Evolutionary conservation across 2,888 invertebrate genomes (phyloP), one percentile per base, ranked within the genome.

Genomic region (Drosophila ezoana): DNA sequence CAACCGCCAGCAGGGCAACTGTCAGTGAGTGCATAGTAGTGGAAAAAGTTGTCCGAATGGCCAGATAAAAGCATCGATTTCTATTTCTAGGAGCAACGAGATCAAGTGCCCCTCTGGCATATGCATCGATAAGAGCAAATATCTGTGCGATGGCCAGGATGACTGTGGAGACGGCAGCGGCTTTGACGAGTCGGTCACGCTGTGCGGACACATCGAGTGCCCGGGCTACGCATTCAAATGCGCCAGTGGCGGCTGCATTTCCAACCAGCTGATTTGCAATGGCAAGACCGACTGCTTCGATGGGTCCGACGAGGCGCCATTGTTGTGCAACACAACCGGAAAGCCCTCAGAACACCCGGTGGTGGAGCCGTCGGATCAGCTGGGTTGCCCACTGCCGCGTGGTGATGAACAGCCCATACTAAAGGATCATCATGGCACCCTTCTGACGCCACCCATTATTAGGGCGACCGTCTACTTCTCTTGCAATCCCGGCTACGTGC

Each of bases 91-190:
- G 28, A 48, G 44, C 0, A 64, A 77, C 35, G 89, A 89, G 51
- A 57, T 86, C 13, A 79, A 76, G 33, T 86, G 85, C 28, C 85
- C 86, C 0, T 76, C 82, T 0, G 86, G 86, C 11, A 85, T 87
- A 28, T 86, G 85, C 57, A 59, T 86, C 18, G 81, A 81, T 20
- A 85, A 74, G 54, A 56, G n/a, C 5, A 52, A 3, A 4, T 61
- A 28, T 5, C 18, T 87, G 40, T 86, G 85, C 58, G 60, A 86
- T 20, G 85, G 85, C 28, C 49, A 74, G 0, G 79, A 86, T 11
- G 88, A 86, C 40, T 86, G 85, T n/a, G 82, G 57, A 4, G 88
- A 85, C 53, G 87, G 81, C 8, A 52, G 16, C 0, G 81, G 75
- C 3, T 81, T 10, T 1, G 85, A 86, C 38, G 85, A 86, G 20